Evolutionary conservation across 2,113 vertebrate genomes (phyloP), one percentile per base, ranked within the genome.

Genomic region (Scopus umbretta): DNA sequence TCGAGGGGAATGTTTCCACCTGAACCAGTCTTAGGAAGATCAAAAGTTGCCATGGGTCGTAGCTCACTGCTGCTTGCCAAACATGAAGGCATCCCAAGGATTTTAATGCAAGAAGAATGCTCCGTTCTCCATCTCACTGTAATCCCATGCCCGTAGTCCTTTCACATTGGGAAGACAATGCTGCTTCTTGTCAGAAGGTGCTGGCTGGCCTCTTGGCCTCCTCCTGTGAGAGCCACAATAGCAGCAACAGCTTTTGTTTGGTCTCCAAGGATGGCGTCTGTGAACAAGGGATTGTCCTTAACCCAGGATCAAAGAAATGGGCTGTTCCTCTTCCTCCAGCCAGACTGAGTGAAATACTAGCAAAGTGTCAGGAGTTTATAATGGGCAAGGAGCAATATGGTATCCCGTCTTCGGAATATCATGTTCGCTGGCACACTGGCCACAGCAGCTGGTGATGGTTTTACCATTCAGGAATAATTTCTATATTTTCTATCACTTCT

Each of bases 181-280:
- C 75, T 65, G 65, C 14, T 74, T 36, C 50, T 42, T 80, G 34
- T 73, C 23, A 16, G 65, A 83, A 53, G n/a, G 38, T 68, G 29
- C 49, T 68, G 23, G 1, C 70, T n/a, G 40, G 21, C 32, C 10
- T 43, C 23, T 49, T 1, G 7, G 16, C 18, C 26, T 36, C 27
- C 6, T 84, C 5, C 45, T 65, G 12, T 0, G 0, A 42, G 32
- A n/a, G 42, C n/a, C 43, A 22, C 58, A 40, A 5, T 34, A 27
- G 18, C 63, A 90, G 38, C 53, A 49, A 6, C 52, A 43, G 16
- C 49, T 74, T 58, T 58, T 36, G 8, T 58, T 43, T 63, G 25
- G 19, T 17, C 25, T 79, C 38, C 47, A 36, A 11, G 38, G 65
- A 30, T 25, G 47, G 4, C 63, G 13, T 63, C 30, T 49, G 10